These are phyloP conservation scores for Oxyteleia sp. DNA, from an alignment of 2,888 invertebrate species.

Conservation along the genomic window DNA sequence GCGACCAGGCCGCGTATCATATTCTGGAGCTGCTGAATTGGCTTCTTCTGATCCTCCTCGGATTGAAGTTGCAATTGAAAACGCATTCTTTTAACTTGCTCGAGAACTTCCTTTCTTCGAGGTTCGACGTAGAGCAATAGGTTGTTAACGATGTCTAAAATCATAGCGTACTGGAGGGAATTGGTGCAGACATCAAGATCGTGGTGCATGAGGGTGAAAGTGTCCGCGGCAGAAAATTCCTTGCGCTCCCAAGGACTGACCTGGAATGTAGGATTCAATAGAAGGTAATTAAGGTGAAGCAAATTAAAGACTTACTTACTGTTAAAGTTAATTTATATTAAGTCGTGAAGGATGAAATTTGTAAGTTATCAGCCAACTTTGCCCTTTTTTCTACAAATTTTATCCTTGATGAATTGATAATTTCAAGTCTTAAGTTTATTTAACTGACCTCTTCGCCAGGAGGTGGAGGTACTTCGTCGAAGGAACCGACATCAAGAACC, in stretches of 20 bases:
- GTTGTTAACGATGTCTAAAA: slow-evolving; percentile 99
- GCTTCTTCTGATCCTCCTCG: slow-evolving; percentile 96
- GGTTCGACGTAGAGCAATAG: slow-evolving; percentile 98
- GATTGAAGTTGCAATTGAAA: slow-evolving; percentile 97
- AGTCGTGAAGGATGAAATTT: no score
- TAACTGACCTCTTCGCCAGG: slow-evolving; percentile 90
- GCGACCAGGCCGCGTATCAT: slow-evolving; percentile 92
- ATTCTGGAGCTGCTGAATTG: slow-evolving; percentile 96
- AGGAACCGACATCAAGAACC: slow-evolving; percentile 90
- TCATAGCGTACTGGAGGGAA: slow-evolving; percentile 97
- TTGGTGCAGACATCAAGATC: slow-evolving; percentile 99
- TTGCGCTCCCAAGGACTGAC: slow-evolving; percentile 93
- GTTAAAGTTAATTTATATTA: no score
- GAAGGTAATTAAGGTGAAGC: no score
- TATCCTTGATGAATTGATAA: no score
- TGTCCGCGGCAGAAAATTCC: slow-evolving; percentile 95
- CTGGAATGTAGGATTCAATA: slow-evolving; percentile 80
- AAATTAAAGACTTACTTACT: no score
- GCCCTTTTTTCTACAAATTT: no score
- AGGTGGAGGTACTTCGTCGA: slow-evolving; percentile 91
- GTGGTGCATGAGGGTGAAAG: slow-evolving; percentile 99
- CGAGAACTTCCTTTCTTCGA: slow-evolving; percentile 96
- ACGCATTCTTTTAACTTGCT: slow-evolving; percentile 96
- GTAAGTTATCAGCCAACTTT: no score
- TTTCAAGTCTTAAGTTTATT: no score